Base-by-base conservation (phyloP, 2,888 invertebrate species). In the Biston stratarius region DNA sequence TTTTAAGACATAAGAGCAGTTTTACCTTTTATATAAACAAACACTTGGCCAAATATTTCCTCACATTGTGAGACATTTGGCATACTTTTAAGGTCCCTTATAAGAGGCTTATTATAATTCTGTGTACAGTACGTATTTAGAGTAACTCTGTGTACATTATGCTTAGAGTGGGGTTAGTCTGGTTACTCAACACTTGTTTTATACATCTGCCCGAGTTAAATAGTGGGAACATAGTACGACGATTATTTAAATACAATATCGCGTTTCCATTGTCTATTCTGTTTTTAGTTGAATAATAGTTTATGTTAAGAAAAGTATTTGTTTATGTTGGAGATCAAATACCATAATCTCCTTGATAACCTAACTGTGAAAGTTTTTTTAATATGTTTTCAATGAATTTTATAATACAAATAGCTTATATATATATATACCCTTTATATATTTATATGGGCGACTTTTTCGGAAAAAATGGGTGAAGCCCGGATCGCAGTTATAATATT, bases 131-230 rank as follows among this genome's bases (percentile, higher is more conserved):
- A 34, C 24, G 9, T 44, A 55, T 47, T 40, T 56, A 49, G 49
- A 51, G 45, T 38, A 45, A 40, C 42, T 52, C 24, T 64, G 47
- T 70, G 60, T 61, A 48, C 53, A 56, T 45, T 55, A 62, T 64
- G 52, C 45, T 42, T 59, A 64, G 33, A 59, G 58, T 67, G 55
- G 57, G 69, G 64, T 66, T 34, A 61, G 59, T 53, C 65, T 63
- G 70, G 65, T 81, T 82, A 69, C 80, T 74, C 77, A 82, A 80
- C 73, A 71, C 68, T 76, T 80, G 77, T 78, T 79, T 82, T 76
- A 80, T 82, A 80, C 79, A 76, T 74, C 71, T 74, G 69, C 64
- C 70, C 66, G 61, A 66, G 68, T 73, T 77, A 75, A 75, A 74
- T 74, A 73, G 76, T 75, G 72, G 74, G 77, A 69, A 72, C 66